Evolutionary conservation across 2,797 vertebrate species (phyloP).

Genomic region (Manis pentadactyla): DNA sequence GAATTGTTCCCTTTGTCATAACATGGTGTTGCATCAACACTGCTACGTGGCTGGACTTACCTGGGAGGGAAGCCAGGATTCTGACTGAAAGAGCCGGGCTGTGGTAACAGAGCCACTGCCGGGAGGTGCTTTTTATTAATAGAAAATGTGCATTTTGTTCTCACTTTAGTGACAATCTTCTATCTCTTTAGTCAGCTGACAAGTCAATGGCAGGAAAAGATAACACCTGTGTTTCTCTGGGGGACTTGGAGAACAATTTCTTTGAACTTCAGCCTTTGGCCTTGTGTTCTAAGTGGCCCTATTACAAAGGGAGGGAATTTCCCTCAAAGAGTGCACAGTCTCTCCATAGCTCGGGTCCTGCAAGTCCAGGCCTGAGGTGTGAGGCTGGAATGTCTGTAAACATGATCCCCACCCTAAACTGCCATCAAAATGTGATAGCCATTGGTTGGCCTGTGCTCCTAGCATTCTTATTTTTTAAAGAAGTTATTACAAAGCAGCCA

Average conservation of each 20-base stretch:
- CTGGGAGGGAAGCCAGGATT: neutral
- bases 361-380: neutral
- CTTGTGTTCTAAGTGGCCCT: neutral
- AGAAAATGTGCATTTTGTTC: neutral
- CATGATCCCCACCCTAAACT: no score
- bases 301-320: neutral
- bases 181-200: neutral
- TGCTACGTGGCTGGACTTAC: neutral
- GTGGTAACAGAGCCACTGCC: neutral
- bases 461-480: neutral
- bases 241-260: fast-evolving
- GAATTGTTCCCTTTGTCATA: neutral
- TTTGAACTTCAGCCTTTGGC: neutral
- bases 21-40: fast-evolving
- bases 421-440: no score
- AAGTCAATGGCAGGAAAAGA: neutral
- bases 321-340: neutral
- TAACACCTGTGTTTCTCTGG: fast-evolving
- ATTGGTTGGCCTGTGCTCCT: fast-evolving
- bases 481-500: neutral
- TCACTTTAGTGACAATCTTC: neutral
- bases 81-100: fast-evolving
- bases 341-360: fast-evolving
- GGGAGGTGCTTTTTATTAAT: neutral
- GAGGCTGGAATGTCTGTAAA: neutral